These are phyloP conservation scores for Caranx ignobilis DNA, from an alignment of 2,113 vertebrate genomes.

Conservation along the genomic window DNA sequence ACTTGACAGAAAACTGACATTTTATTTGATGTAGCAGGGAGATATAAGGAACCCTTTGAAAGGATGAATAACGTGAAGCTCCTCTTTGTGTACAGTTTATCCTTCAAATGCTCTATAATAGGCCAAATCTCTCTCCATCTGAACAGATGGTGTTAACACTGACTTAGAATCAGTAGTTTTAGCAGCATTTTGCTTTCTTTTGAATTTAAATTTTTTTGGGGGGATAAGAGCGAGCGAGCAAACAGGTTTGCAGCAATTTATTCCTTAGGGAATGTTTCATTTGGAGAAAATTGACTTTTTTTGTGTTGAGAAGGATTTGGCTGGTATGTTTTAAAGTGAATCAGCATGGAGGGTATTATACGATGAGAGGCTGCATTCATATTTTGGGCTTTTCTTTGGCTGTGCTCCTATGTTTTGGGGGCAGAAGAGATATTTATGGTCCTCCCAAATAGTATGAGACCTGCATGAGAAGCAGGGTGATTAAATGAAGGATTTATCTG, in stretches of 20 bases:
- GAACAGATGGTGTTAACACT: conserved; percentile 8
- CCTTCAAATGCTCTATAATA: neutral
- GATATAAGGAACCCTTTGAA: conserved; percentile 26
- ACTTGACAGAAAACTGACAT: conserved; percentile 42
- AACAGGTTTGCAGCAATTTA: conserved; percentile 7
- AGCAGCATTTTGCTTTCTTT: neutral
- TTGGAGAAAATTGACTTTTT: neutral
- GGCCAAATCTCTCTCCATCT: neutral
- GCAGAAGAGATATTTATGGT: conserved; percentile 41
- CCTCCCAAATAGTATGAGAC: conserved; percentile 12
- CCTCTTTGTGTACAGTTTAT: neutral
- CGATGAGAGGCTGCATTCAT: conserved; percentile 49
- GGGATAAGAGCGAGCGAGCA: neutral
- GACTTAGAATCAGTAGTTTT: neutral
- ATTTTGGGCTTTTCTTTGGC: conserved; percentile 50
- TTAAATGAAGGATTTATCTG: conserved; percentile 18
- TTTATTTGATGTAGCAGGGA: conserved; percentile 45
- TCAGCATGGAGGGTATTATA: conserved; percentile 31
- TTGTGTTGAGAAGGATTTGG: conserved; percentile 28
- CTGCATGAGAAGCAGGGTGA: conserved; percentile 5
- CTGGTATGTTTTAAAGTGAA: conserved; percentile 48
- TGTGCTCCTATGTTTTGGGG: conserved; percentile 28
- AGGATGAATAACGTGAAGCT: conserved; percentile 29
- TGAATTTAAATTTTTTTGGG: neutral
- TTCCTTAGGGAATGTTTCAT: conserved; percentile 26